Evolutionary conservation across 2,888 invertebrate genomes (phyloP).

Genomic region (Cephus spinipes): DNA sequence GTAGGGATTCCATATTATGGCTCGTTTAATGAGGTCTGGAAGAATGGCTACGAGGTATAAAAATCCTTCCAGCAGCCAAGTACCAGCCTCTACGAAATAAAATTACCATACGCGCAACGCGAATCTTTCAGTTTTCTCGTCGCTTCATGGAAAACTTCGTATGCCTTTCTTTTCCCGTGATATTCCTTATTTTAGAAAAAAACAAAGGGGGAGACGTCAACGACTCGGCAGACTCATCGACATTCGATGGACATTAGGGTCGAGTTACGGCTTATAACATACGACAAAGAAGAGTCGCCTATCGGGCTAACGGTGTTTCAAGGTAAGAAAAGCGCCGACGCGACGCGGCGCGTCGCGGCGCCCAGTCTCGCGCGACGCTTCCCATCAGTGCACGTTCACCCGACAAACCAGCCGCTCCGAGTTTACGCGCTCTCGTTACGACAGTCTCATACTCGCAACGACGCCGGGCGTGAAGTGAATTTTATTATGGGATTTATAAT

Average conservation of each 20-base stretch:
- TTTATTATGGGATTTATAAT: background rate
- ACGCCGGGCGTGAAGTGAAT: background rate
- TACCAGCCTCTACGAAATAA: background rate
- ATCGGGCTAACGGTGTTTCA: conserved; percentile 28
- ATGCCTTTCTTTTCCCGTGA: background rate
- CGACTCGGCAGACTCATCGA: conserved; percentile 20
- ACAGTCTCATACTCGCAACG: background rate
- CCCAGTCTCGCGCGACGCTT: conserved; percentile 34
- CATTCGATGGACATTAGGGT: conserved; percentile 23
- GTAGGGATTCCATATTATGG: background rate
- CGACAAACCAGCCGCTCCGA: conserved; percentile 35
- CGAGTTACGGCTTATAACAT: conserved; percentile 26
- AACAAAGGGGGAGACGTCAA: background rate
- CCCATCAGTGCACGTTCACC: conserved; percentile 49
- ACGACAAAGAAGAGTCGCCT: conserved; percentile 23
- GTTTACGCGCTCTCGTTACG: background rate
- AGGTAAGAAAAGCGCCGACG: conserved; percentile 30
- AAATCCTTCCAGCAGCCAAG: conserved; percentile 23
- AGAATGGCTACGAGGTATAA: conserved; percentile 12
- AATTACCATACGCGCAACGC: background rate
- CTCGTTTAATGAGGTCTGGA: background rate
- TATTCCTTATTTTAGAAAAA: background rate
- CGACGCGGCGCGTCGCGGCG: conserved; percentile 29
- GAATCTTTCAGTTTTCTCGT: background rate
- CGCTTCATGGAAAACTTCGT: background rate